These are phyloP conservation scores for Neoniphon sammara DNA, from an alignment of 2,797 vertebrate species.

Conservation along the genomic window DNA sequence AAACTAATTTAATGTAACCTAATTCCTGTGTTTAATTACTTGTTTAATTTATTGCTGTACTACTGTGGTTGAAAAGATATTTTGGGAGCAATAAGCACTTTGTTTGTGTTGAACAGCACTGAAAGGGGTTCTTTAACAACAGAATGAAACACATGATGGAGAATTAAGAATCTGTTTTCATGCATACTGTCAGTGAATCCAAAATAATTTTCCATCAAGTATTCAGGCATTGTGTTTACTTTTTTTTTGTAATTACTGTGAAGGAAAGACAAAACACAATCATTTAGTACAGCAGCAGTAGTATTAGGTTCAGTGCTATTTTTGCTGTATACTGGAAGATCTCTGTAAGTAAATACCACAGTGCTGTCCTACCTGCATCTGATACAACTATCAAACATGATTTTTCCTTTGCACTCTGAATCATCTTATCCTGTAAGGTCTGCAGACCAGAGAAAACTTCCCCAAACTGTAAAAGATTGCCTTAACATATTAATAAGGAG, in stretches of 20 bases:
- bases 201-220: neutral
- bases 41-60: neutral
- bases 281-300: no score
- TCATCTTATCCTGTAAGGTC: neutral
- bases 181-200: no score
- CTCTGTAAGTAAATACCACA: no score
- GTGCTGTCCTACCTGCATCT: no score
- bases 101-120: neutral
- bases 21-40: neutral
- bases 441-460: constrained; percentile 4
- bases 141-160: neutral
- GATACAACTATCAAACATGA: no score
- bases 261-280: no score
- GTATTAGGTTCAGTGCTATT: no score
- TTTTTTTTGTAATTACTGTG: no score
- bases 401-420: no score
- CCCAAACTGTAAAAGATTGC: neutral
- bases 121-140: neutral
- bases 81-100: neutral
- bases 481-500: constrained; percentile 21
- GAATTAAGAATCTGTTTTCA: neutral
- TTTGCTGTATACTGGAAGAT: no score
- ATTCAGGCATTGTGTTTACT: no score
- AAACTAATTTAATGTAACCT: neutral
- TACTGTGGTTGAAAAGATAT: neutral